Evolutionary conservation across 2,113 vertebrate genomes (phyloP).

Genomic region (Tetraodon nigroviridis): DNA sequence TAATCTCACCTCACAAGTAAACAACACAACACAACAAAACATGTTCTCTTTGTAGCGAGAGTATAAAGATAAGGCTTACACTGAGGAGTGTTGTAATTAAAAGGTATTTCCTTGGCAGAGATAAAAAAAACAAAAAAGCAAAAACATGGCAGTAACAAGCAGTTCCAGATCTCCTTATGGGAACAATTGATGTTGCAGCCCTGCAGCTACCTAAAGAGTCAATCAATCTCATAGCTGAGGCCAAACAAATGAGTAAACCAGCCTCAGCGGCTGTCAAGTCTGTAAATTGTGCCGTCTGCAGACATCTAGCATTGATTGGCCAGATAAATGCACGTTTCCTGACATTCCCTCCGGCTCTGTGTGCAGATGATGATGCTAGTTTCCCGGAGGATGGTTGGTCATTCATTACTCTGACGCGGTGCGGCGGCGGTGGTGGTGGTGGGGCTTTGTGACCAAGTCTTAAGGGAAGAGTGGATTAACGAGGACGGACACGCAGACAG

Average conservation of each 20-base stretch:
- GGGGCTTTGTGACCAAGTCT: constrained; percentile 21
- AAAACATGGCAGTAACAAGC: too few relatives aligned
- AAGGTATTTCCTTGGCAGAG: background rate
- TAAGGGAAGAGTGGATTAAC: constrained; percentile 24
- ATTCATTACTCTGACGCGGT: constrained; percentile 41
- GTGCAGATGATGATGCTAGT: constrained; percentile 23
- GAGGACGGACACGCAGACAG: constrained; percentile 26
- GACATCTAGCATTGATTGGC: constrained; percentile 38
- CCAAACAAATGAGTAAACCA: background rate
- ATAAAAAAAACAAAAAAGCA: background rate
- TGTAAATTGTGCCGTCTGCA: background rate
- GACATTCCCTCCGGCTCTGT: constrained; percentile 31
- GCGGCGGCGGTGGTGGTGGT: constrained; percentile 1
- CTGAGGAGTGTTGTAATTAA: constrained; percentile 1
- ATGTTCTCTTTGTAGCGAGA: constrained; percentile 8
- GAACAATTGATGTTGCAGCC: constrained; percentile 12
- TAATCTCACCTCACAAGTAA: constrained; percentile 46
- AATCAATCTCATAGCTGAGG: too few relatives aligned
- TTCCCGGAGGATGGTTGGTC: constrained; percentile 13
- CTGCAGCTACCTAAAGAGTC: constrained; percentile 7
- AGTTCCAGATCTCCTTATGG: background rate
- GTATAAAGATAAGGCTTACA: constrained; percentile 36
- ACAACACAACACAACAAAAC: constrained; percentile 8
- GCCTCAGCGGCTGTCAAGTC: background rate
- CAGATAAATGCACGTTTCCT: constrained; percentile 33